Percentiles rank a stretch among this genome's conserved stretches.
These are phyloP conservation scores for Tortrix viridana DNA, from an alignment of 2,888 invertebrate genomes.

Conservation along the genomic window DNA sequence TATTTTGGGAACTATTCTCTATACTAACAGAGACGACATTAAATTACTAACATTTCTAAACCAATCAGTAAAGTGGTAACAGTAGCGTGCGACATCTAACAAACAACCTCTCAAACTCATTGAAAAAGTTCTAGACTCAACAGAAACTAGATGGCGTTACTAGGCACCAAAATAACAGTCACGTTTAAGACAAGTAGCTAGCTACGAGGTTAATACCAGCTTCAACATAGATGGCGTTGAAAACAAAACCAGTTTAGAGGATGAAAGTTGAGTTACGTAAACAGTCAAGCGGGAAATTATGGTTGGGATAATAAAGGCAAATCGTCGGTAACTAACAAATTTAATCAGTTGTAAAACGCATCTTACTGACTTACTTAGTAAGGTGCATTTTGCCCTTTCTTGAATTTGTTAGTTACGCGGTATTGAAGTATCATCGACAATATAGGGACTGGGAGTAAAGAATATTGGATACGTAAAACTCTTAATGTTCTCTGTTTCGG, in stretches of 20 bases:
- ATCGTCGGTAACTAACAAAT: no score
- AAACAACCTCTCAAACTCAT: neutral
- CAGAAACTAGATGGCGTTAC: constrained; percentile 15
- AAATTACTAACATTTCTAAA: no score
- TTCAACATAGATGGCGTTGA: constrained; percentile 10
- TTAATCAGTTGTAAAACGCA: no score
- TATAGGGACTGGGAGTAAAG: no score
- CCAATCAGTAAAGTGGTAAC: neutral
- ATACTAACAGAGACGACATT: no score
- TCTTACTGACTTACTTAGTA: no score
- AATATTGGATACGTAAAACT: no score
- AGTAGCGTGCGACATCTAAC: neutral
- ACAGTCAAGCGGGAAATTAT: neutral
- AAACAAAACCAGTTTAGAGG: neutral
- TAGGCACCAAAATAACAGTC: neutral
- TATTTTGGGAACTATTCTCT: no score
- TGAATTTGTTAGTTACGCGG: no score
- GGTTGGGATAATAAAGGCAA: neutral
- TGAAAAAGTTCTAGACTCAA: neutral
- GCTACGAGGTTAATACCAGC: neutral
- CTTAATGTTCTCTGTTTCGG: no score
- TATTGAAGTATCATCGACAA: no score
- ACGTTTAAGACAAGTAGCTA: neutral
- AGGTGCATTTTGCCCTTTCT: no score
- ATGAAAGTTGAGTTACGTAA: constrained; percentile 19